Conservation (phyloP, 2,797 vertebrate genomes). For the Spinibarbus caldwelli region DNA sequence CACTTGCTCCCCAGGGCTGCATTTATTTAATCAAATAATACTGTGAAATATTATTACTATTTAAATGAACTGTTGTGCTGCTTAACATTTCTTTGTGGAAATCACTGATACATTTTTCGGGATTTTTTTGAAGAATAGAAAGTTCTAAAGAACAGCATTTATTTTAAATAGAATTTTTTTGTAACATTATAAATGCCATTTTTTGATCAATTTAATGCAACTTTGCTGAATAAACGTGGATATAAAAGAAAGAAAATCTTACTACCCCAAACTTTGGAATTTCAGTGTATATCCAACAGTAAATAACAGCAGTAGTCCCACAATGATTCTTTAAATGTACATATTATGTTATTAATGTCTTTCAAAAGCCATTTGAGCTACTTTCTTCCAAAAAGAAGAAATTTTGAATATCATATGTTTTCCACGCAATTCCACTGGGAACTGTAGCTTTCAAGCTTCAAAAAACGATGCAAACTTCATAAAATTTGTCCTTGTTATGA, state of each 20-base stretch:
- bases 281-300: background rate
- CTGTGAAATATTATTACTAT: background rate
- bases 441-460: background rate
- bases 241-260: background rate
- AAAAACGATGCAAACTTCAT: background rate
- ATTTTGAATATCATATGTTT: background rate
- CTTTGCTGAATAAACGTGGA: background rate
- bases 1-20: no score
- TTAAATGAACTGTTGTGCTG: background rate
- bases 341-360: no score
- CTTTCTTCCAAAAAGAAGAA: background rate
- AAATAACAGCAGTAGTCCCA: background rate
- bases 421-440: background rate
- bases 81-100: background rate
- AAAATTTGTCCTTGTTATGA: background rate
- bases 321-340: background rate
- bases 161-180: background rate
- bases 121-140: background rate
- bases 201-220: background rate
- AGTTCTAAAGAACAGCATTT: background rate
- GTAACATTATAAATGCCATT: background rate
- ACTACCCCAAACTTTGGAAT: background rate
- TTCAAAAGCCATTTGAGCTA: no score
- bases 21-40: background rate
- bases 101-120: background rate